Evolutionary conservation across 2,113 vertebrate species (phyloP), one percentile per base, ranked within the genome.

Genomic region (Melanocharis versteri): DNA sequence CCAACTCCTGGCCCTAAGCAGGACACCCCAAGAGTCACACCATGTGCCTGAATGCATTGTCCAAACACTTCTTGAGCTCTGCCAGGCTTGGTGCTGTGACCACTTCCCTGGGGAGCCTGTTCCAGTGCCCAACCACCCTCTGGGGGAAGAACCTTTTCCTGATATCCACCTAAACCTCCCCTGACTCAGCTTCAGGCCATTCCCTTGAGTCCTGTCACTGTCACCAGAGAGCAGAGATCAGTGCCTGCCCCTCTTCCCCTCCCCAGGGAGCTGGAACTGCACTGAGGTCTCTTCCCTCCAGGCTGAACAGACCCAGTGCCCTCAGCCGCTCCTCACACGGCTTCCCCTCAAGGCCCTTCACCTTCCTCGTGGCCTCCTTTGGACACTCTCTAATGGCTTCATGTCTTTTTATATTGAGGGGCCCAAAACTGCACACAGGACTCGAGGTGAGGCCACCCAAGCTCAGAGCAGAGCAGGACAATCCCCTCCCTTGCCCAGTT

Each of bases 401-500:
- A 40, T 11, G 9, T 26, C 44, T 50, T 17, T 40, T 42, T 35
- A 23, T 3, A 10, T 3, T 50, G 20, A 2, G 31, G 35, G 0
- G 0, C 31, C 44, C 21, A 27, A 44, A 58, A 2, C 26, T 51
- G 37, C 22, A 10, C 4, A 40, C 21, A 76, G 72, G 2, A 15
- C 27, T 6, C 0, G 0, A 58, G 31, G 20, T 37, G 35, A 42
- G 26, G 13, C 9, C 1, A 0, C 13, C 7, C 35, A 51, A 58
- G 60, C 10, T 4, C 51, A 35, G 61, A 27, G 61, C 51, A 76
- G 35, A 66, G 60, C 1, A 2, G 71, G 44, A 65, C 53, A 22
- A 27, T 58, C 31, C 30, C n/a, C 61, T 75, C 27, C 35, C 35
- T 51, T 21, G 11, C 21, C 37, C 2, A 0, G 50, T 45, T 58